These are phyloP conservation scores for Nasonia longicornis DNA, from an alignment of 1,140 invertebrate genomes.

Conservation along the genomic window DNA sequence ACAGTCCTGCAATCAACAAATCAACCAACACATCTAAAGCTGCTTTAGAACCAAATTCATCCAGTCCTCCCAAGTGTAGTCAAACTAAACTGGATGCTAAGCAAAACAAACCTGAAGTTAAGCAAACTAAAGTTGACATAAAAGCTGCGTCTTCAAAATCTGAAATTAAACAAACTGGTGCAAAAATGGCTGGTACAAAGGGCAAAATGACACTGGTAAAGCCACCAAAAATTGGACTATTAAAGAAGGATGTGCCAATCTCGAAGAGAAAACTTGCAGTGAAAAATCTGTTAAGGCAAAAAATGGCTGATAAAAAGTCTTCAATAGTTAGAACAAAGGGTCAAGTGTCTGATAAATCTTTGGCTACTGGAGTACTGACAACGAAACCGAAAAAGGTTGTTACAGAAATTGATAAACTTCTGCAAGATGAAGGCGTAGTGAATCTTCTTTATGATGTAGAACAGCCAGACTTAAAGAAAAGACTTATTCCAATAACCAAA, in stretches of 20 bases:
- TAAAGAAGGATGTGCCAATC: slow-evolving; percentile 44
- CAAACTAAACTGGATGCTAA: background rate
- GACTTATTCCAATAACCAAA: slow-evolving; percentile 68
- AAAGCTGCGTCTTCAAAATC: background rate
- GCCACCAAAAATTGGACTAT: background rate
- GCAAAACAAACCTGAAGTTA: slow-evolving; percentile 18
- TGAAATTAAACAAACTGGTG: background rate
- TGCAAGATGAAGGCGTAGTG: slow-evolving; percentile 87
- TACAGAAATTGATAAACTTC: slow-evolving; percentile 79
- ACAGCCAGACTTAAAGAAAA: slow-evolving; percentile 68
- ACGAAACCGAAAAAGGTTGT: slow-evolving; percentile 67
- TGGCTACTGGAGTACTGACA: background rate
- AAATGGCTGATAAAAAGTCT: slow-evolving; percentile 51
- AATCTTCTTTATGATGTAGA: slow-evolving; percentile 86
- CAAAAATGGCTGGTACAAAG: background rate
- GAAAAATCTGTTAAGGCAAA: slow-evolving; percentile 54
- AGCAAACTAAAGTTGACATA: background rate
- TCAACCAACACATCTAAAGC: background rate
- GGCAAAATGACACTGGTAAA: slow-evolving; percentile 21
- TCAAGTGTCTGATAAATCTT: slow-evolving; percentile 21
- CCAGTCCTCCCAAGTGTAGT: background rate
- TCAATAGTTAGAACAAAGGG: background rate
- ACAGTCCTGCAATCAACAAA: background rate
- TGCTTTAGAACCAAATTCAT: background rate
- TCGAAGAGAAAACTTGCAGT: slow-evolving; percentile 53